Evolutionary conservation across 2,113 vertebrate species (phyloP), one percentile per base, ranked within the genome.

Genomic region (Colistium nudipinnis): DNA sequence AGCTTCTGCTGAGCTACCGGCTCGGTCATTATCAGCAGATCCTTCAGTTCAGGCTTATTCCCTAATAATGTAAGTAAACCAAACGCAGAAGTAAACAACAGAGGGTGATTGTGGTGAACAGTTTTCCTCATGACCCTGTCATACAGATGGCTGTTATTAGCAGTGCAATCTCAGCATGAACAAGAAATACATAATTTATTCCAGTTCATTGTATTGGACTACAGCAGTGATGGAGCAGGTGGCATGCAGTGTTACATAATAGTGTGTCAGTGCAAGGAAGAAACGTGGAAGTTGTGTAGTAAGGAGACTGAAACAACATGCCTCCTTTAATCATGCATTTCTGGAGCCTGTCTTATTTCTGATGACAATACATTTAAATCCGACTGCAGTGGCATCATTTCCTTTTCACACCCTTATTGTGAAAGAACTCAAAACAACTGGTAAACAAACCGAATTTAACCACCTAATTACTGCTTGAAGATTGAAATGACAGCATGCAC

Each of bases 221-320:
- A 33, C 63, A 80, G 80, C 77, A 62, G 51, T 45, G 68, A 56
- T 52, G 63, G 59, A 65, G 76, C 71, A 80, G 76, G 74, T 75
- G 77, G 78, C 53, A 16, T 7, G 53, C 31, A 71, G 39, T 35
- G 60, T 79, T 72, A 63, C 62, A 51, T 67, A 82, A 86, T 35
- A n/a, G 54, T 12, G 55, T 71, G 66, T n/a, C 49, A 68, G 71
- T 3, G 60, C 4, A 22, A 47, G 59, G 72, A 36, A 69, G 56
- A 64, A 45, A 54, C 63, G 43, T 67, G 62, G 67, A 57, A 75
- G 39, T 62, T 69, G 59, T 24, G 30, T 19, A 28, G 49, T 8
- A 4, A 44, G 20, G 13, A 43, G 17, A 44, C 13, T 59, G 45
- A 11, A 60, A 27, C 30, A 51, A 35, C 6, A 8, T 3, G 48